Evolutionary conservation across 2,797 vertebrate species (phyloP).

Genomic region (Gorsachius magnificus): DNA sequence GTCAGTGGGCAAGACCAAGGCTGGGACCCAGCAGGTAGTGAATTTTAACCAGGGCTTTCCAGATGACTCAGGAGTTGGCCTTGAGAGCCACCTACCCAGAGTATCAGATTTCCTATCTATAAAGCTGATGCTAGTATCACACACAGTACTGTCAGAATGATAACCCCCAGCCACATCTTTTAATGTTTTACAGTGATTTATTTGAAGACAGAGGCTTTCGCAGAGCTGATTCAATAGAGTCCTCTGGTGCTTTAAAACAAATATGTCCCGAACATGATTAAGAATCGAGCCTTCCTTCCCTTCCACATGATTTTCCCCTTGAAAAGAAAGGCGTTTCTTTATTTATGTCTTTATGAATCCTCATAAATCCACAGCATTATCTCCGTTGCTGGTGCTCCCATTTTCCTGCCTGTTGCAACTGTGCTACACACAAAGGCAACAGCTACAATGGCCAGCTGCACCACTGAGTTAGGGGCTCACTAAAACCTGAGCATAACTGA

Average conservation of each 20-base stretch:
- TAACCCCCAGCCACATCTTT: background rate
- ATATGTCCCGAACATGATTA: background rate
- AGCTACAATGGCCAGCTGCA: background rate
- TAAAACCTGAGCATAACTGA: background rate
- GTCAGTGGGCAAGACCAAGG: background rate
- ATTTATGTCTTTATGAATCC: background rate
- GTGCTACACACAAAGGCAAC: background rate
- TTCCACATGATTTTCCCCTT: background rate
- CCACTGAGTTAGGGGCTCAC: background rate
- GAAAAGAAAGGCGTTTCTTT: background rate
- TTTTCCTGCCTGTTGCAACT: background rate
- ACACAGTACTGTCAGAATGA: background rate
- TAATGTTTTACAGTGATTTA: background rate
- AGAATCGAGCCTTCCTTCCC: background rate
- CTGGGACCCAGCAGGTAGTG: background rate
- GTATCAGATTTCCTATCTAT: background rate
- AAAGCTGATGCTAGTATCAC: background rate
- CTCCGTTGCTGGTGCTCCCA: background rate
- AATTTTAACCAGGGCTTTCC: background rate
- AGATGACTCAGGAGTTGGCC: background rate
- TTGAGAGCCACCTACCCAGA: background rate
- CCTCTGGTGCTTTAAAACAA: background rate
- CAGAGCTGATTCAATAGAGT: background rate
- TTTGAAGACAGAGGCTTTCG: background rate
- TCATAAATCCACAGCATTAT: background rate